phyloP scores from a whole-genome alignment of 2,797 vertebrate species.

The Carduelis carduelis region DNA sequence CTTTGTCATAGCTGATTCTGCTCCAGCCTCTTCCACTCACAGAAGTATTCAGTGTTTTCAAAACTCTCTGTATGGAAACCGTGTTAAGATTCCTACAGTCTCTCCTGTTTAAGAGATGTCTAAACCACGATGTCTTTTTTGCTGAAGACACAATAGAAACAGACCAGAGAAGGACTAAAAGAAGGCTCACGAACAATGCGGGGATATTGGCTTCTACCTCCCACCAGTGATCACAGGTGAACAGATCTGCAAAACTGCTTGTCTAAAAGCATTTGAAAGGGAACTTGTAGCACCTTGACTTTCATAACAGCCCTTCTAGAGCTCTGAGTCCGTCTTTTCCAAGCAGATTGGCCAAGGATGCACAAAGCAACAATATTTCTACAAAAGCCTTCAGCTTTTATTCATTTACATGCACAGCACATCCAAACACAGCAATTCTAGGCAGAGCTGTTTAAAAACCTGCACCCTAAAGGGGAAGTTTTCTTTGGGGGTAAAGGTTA shows the following conservation, averaged over 20 bases:
- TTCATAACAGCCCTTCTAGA: neutral
- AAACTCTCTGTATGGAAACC: neutral
- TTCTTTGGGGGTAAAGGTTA: neutral
- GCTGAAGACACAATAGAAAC: neutral
- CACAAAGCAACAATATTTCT: neutral
- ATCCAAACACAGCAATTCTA: neutral
- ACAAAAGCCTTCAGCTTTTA: neutral
- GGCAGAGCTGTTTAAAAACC: neutral
- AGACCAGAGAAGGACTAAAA: neutral
- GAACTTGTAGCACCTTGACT: neutral
- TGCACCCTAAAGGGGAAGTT: neutral
- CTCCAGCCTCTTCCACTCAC: neutral
- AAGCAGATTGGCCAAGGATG: neutral
- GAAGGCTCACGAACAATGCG: neutral
- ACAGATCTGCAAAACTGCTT: neutral
- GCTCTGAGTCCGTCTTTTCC: neutral
- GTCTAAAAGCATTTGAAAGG: neutral
- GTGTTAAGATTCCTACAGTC: neutral
- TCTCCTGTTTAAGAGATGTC: neutral
- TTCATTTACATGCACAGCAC: neutral
- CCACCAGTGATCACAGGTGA: fast-evolving
- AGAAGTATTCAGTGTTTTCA: neutral
- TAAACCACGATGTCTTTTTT: neutral
- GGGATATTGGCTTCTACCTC: neutral
- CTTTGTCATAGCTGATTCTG: neutral